Base-by-base conservation (phyloP, 2,797 vertebrate genomes). In the Alcedo quadribrachys region DNA sequence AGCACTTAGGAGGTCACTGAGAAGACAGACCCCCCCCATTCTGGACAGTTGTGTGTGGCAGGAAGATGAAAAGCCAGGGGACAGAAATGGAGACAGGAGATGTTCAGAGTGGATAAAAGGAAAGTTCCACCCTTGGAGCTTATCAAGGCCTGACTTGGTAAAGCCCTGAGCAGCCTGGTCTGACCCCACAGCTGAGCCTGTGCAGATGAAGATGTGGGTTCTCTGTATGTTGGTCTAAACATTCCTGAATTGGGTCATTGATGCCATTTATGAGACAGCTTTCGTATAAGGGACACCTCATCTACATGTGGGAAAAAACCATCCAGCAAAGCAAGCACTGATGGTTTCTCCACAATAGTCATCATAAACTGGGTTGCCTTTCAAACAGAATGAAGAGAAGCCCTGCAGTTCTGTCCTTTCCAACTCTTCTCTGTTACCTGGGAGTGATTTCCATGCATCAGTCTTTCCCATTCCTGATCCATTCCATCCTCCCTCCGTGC, bases 211-310 rank as follows among this genome's bases (percentile, higher is more conserved):
- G 45, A 45, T 24, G 30, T 2, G 5, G 25, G 79, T 94, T 94
- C 76, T 93, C 54, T 70, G 3, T 71, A 22, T n/a, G 61, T 57
- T 79, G 74, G 55, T 76, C 30, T 86, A 69, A 84, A 18, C 40
- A 12, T 81, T 86, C 30, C 77, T 94, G 87, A 95, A 94, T 88
- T 83, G 57, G 25, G 35, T 62, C 86, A 91, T 94, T 96, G 77
- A 81, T 1, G 8, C 35, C 27, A 43, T 79, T 84, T 90, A 71
- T 90, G 90, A 91, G 83, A 81, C 63, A 81, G 43, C 75, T 90
- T 81, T 93, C 77, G 81, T 58, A 46, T 54, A 87, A 81, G 82
- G 85, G 85, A 81, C 67, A 60, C 32, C 35, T 95, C 58, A 63
- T 66, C 78, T 90, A 33, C 83, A 76, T 91, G 81, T 70, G 70